phyloP scores from a whole-genome alignment of 1,140 invertebrate genomes.

The Penaeus indicus region DNA sequence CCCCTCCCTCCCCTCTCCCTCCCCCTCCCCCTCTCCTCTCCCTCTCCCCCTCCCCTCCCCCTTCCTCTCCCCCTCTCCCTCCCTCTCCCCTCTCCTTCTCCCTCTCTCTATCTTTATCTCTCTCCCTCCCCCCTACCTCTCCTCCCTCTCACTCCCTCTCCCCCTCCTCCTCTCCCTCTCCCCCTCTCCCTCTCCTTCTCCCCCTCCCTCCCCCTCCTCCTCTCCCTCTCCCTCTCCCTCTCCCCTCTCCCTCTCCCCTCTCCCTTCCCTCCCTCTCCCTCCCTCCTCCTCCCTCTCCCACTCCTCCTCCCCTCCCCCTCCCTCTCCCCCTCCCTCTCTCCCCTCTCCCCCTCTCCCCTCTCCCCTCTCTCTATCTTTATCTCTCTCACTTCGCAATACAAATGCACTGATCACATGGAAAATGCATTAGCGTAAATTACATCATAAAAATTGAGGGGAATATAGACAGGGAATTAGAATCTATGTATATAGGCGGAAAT shows the following conservation, averaged over 20 bases:
- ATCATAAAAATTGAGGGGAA: too few species aligned
- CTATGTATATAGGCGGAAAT: too few species aligned
- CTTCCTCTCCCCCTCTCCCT: slow-evolving; percentile 27
- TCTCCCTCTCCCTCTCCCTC: neutral
- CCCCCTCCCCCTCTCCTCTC: neutral
- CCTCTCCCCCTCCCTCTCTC: too few species aligned
- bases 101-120: too few species aligned
- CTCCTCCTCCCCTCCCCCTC: neutral
- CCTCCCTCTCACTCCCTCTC: neutral
- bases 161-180: neutral
- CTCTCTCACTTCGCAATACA: neutral
- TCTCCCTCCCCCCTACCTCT: neutral
- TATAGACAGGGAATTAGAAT: too few species aligned
- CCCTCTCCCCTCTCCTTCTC: neutral
- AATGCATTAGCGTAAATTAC: too few species aligned
- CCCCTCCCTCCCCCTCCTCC: neutral
- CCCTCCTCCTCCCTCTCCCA: too few species aligned
- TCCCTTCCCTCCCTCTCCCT: neutral
- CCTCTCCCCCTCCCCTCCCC: neutral
- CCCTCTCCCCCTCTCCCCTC: neutral
- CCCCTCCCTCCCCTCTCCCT: too few species aligned
- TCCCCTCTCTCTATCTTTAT: too few species aligned
- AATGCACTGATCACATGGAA: too few species aligned
- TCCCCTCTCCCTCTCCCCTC: neutral
- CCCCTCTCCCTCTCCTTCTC: neutral